phyloP scores from a whole-genome alignment of 2,113 vertebrate species.

The Acrocephalus arundinaceus region DNA sequence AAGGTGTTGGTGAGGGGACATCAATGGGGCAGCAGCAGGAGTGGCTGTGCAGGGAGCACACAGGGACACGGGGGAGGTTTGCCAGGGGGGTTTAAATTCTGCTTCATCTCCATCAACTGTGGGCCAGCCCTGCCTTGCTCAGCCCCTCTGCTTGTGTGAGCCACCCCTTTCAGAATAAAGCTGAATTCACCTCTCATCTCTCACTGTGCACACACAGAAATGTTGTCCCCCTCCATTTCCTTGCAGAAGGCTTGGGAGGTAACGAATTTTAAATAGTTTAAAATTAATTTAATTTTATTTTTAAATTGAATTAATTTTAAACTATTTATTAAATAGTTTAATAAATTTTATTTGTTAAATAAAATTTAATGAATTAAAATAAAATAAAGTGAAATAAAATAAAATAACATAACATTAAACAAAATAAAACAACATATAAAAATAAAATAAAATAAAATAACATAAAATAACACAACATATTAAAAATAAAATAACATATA shows the following conservation, averaged over 20 bases:
- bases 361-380: background rate
- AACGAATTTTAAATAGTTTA: background rate
- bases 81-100: background rate
- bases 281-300: background rate
- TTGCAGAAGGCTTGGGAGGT: background rate
- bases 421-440: too few relatives aligned
- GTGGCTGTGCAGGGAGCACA: background rate
- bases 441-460: background rate
- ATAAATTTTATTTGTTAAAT: too few relatives aligned
- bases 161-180: background rate
- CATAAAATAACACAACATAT: too few relatives aligned
- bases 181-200: background rate
- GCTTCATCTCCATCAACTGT: background rate
- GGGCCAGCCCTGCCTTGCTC: background rate
- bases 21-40: background rate
- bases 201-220: background rate
- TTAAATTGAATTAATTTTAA: too few relatives aligned
- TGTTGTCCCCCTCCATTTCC: background rate
- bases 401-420: background rate
- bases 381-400: background rate
- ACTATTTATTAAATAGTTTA: background rate
- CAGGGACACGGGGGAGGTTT: background rate
- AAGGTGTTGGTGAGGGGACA: background rate
- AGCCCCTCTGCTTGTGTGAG: background rate
- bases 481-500: too few relatives aligned